A percentile compares a stretch with the other conserved stretches of the same genome.
These are phyloP conservation scores for Mus spicilegus DNA, from an alignment of 2,113 vertebrate genomes.

Conservation along the genomic window DNA sequence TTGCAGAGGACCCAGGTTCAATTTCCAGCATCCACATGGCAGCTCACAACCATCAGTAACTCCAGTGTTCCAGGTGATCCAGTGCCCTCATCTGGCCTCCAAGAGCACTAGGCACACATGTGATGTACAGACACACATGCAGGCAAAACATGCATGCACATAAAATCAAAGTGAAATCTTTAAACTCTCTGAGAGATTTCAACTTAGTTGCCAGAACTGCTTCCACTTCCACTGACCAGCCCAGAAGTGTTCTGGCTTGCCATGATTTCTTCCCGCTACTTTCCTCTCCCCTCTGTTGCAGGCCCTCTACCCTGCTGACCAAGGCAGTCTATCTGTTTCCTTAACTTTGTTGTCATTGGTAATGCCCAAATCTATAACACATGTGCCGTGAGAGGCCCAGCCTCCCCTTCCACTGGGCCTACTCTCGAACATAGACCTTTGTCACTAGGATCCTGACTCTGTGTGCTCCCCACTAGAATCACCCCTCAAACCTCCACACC, in stretches of 20 bases:
- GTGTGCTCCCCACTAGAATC: neutral
- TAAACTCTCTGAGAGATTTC: neutral
- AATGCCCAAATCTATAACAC: neutral
- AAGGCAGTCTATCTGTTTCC: neutral
- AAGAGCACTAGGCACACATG: neutral
- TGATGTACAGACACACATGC: neutral
- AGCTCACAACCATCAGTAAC: neutral
- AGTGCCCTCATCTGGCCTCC: neutral
- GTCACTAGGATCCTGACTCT: neutral
- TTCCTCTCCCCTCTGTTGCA: neutral
- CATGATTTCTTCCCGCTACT: neutral
- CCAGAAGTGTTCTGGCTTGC: neutral
- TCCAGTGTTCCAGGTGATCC: neutral
- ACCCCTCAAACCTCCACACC: neutral
- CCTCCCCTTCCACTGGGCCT: neutral
- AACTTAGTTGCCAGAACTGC: neutral
- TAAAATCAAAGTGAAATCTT: neutral
- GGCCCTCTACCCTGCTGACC: neutral
- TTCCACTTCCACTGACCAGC: neutral
- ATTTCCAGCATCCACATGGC: neutral
- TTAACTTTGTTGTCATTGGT: neutral
- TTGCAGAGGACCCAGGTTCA: neutral
- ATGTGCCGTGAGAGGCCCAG: neutral
- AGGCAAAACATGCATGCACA: neutral
- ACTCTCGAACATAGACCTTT: neutral